phyloP scores from a whole-genome alignment of 1,140 invertebrate genomes.

The Stegodyphus dumicola region DNA sequence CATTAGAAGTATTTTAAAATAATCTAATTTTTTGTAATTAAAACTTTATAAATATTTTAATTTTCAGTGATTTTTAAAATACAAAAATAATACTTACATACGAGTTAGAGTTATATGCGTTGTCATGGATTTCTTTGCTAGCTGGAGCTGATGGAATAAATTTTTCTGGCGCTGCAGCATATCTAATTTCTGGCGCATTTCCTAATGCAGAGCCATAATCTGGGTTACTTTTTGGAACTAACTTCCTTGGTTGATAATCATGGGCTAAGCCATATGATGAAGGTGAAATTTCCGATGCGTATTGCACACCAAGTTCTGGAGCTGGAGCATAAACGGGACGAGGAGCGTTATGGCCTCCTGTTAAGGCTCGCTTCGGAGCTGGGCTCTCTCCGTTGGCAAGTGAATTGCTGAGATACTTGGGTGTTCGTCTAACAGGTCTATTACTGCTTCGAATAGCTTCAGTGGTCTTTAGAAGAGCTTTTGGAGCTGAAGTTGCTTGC shows the following conservation, averaged over 20 bases:
- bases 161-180: conserved; percentile 20
- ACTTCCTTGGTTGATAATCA: conserved; percentile 15
- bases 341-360: conserved; percentile 8
- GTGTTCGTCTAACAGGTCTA: conserved; percentile 6
- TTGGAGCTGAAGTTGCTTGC: not conserved
- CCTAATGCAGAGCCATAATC: conserved; percentile 27
- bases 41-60: too few relatives aligned
- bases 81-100: not conserved
- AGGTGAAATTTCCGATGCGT: conserved; percentile 4
- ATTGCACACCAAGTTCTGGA: conserved; percentile 38
- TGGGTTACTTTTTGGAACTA: not conserved
- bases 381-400: conserved; percentile 1
- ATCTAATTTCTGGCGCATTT: conserved; percentile 38
- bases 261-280: not conserved
- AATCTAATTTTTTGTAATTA: too few relatives aligned
- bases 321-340: not conserved
- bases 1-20: too few relatives aligned
- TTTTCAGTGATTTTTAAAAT: too few relatives aligned
- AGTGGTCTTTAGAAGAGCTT: not conserved
- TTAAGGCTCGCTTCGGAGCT: not conserved
- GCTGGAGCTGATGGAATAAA: not conserved
- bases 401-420: not conserved
- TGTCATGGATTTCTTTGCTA: not conserved
- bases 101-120: not conserved
- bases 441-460: conserved; percentile 8